These are phyloP conservation scores for Epizoanthus fatuus DNA, from an alignment of 92 coral and sea anemone species.

Conservation along the genomic window DNA sequence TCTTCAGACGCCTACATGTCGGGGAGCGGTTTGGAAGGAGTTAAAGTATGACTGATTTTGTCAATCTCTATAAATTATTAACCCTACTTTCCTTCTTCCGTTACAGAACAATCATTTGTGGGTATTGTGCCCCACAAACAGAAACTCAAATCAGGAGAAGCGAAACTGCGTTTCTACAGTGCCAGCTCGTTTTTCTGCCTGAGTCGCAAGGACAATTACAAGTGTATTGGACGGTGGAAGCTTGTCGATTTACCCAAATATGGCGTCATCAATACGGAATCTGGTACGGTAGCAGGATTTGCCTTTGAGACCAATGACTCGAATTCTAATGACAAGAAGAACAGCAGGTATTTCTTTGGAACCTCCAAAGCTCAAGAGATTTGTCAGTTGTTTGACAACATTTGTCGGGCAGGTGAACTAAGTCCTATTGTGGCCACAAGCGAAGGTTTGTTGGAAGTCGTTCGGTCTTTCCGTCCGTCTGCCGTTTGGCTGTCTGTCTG, in stretches of 20 bases:
- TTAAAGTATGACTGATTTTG: background rate
- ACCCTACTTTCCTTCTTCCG: background rate
- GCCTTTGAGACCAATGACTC: conserved; percentile 86
- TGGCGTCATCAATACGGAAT: conserved; percentile 76
- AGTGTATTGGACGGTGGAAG: conserved; percentile 90
- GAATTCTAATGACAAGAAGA: conserved; percentile 58
- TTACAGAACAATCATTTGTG: conserved; percentile 84
- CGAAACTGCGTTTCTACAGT: conserved; percentile 89
- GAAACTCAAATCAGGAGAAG: conserved; percentile 95
- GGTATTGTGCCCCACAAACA: conserved; percentile 98
- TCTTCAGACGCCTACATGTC: no score
- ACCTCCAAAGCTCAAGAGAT: conserved; percentile 85
- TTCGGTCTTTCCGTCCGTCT: background rate
- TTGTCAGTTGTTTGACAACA: conserved; percentile 83
- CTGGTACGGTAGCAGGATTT: conserved; percentile 72
- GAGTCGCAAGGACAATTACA: conserved; percentile 91
- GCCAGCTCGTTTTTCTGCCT: conserved; percentile 77
- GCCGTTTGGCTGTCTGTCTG: background rate
- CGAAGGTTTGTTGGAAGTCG: conserved; percentile 2
- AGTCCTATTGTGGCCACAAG: conserved; percentile 12
- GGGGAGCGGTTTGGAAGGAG: no score
- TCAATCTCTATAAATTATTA: background rate
- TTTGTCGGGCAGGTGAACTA: conserved; percentile 76
- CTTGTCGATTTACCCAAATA: conserved; percentile 88
- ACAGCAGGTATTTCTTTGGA: conserved; percentile 76